These are phyloP conservation scores for Panthera tigris DNA, from an alignment of 2,113 vertebrate species.

Conservation along the genomic window DNA sequence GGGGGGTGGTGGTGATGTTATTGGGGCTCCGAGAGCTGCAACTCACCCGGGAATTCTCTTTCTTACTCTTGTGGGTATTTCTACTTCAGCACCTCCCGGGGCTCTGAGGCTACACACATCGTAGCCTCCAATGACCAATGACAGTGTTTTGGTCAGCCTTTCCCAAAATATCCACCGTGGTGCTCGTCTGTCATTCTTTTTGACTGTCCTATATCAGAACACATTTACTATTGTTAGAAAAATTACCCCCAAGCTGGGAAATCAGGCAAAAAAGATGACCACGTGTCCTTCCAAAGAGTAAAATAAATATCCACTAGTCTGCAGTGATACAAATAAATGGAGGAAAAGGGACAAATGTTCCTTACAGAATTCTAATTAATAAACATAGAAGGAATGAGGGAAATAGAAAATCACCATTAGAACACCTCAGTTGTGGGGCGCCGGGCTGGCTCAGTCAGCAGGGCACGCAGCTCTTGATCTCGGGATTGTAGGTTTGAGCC, in stretches of 20 bases:
- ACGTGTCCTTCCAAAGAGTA: not conserved
- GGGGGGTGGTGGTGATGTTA: too few relatives aligned
- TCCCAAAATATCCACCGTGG: not conserved
- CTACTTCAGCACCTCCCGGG: not conserved
- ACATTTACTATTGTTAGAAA: not conserved
- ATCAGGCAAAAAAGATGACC: not conserved
- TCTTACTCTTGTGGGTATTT: not conserved
- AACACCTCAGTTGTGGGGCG: not conserved
- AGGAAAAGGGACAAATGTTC: not conserved
- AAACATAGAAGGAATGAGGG: not conserved
- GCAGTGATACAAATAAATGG: not conserved
- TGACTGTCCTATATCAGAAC: not conserved
- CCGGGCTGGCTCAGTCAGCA: not conserved
- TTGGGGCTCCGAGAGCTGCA: not conserved
- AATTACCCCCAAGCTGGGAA: not conserved
- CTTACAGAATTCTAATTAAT: not conserved
- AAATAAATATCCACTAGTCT: not conserved
- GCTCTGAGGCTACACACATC: not conserved
- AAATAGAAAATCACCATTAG: not conserved
- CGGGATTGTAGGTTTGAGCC: not conserved
- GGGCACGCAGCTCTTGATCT: not conserved
- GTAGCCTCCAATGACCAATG: fast-evolving
- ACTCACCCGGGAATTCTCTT: not conserved
- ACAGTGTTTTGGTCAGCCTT: not conserved
- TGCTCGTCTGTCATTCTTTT: not conserved